Base-by-base conservation (phyloP, 2,113 vertebrate genomes). In the Cygnus buccinator region DNA sequence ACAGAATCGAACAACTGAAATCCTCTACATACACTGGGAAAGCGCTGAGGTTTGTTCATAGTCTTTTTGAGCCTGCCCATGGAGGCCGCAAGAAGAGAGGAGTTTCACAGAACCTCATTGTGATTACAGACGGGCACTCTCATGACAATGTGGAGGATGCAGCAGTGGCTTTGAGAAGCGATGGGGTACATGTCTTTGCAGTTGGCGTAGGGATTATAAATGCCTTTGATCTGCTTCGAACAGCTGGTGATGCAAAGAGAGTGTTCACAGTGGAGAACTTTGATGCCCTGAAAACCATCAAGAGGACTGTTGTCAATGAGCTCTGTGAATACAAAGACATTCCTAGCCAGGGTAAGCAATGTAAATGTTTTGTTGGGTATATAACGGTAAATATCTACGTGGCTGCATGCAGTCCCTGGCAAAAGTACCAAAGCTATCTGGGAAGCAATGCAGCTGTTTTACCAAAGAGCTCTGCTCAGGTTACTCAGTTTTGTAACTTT, bases 81-180 rank as follows among this genome's bases (percentile, higher is more conserved):
- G 98, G 98, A 8, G 93, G 98, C 67, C 94, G 98, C 13, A 97
- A 58, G 29, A 86, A 83, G 20, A 65, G 35, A 2, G 67, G 66
- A 9, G 77, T 98, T 39, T 95, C 97, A 17, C 98, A 98, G 91
- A 98, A 98, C 35, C 96, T 99, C 59, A 78, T 99, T 28, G 92
- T 99, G 68, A 98, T 99, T 94, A 99, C 98, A 3, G 98, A 98
- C 19, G 97, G 98, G 1, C 76, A 92, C 3, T 98, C 98, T 3
- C 28, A 92, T 20, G 98, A 98, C 13, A 62, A 33, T 0, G 98
- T 98, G 57, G 50, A 84, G 10, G 84, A 95, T 3, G 80, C 97
- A 5, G 98, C 98, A 4, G 35, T 92, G 2, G 8, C 14, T 18
- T 96, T 99, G 37, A 93, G 94, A 52, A 84, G 1, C 2, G 33